Evolutionary conservation across 2,113 vertebrate genomes (phyloP), one percentile per base, ranked within the genome.

Genomic region (Onychostoma macrolepis): DNA sequence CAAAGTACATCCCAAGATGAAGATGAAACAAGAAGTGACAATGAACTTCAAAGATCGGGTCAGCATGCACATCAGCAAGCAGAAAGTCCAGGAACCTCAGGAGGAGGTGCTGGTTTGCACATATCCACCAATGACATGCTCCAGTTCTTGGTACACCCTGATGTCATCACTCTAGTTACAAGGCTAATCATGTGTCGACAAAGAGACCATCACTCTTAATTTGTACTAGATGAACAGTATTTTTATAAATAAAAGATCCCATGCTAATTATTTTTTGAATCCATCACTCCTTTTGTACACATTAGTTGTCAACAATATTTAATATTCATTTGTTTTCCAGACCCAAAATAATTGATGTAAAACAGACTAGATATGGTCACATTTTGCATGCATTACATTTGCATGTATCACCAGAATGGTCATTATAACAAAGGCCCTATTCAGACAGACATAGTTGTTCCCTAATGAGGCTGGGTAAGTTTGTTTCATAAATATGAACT

Each of bases 101-200:
- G 41, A 45, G 9, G 13, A 41, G 30, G 10, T 41, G 13, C 17
- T 43, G 53, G 36, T 13, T 65, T 67, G 15, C 28, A 58, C 4
- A 87, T 99, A 89, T 97, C 95, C 74, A 99, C 97, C 63, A 96
- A 98, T 83, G 96, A 98, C 89, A 91, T 99, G 90, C 90, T 99
- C 21, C 96, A 97, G 90, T 98, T 97, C 88, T 91, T 99, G 92
- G 88, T 98, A 87, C 96, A 98, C 92, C 98, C 98, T 0, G 94
- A 92, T 17, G 93, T 99, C 86, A 94, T 97, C 58, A 85, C 87
- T 71, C 90, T 94, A 30, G 96, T 98, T 86, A 94, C 97, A 50
- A 91, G 85, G 90, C 96, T 99, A 69, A 89, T 99, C 72, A 43
- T 99, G 92, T 91, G 96, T 83, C 94, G 93, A 87, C 92, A 88